A percentile compares a stretch with the other conserved stretches of the same genome.
These are phyloP conservation scores for Bursaphelenchus mucronatus DNA, from an alignment of 1,140 invertebrate species.

Conservation along the genomic window DNA sequence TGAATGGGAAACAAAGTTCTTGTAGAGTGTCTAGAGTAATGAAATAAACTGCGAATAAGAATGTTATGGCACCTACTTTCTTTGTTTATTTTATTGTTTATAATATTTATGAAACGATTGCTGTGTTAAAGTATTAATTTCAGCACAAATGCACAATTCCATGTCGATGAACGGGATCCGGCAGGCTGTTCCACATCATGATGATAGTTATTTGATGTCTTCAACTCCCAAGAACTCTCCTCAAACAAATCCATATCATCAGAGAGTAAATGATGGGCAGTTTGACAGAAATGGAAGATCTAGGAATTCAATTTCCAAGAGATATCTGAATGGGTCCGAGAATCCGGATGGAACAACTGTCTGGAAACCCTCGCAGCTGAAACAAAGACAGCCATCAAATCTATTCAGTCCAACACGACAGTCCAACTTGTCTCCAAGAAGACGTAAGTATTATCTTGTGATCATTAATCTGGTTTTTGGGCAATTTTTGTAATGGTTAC, in stretches of 20 bases:
- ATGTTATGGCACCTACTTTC: too few relatives aligned
- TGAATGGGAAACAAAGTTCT: too few relatives aligned
- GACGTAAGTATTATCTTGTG: slow-evolving; percentile 13
- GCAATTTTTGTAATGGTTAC: too few relatives aligned
- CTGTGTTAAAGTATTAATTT: too few relatives aligned
- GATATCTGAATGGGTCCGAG: slow-evolving; percentile 34
- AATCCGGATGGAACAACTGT: slow-evolving; percentile 3
- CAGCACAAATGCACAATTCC: slow-evolving; percentile 37
- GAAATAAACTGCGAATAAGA: too few relatives aligned
- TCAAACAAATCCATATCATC: too few relatives aligned
- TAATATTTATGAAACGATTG: too few relatives aligned
- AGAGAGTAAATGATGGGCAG: too few relatives aligned
- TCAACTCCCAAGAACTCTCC: too few relatives aligned
- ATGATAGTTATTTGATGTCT: too few relatives aligned
- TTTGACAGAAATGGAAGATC: slow-evolving; percentile 20
- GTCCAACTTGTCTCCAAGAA: slow-evolving; percentile 6
- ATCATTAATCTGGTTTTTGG: slow-evolving; percentile 13
- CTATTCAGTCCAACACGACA: not conserved
- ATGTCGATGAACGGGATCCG: slow-evolving; percentile 37
- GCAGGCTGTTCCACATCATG: slow-evolving; percentile 3
- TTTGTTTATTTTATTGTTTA: too few relatives aligned
- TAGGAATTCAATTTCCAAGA: slow-evolving; percentile 34
- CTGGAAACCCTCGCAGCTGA: slow-evolving; percentile 19
- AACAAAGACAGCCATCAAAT: slow-evolving; percentile 10
- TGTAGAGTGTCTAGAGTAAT: too few relatives aligned